phyloP scores from a whole-genome alignment of 1,140 invertebrate genomes.

The Nomia melanderi region DNA sequence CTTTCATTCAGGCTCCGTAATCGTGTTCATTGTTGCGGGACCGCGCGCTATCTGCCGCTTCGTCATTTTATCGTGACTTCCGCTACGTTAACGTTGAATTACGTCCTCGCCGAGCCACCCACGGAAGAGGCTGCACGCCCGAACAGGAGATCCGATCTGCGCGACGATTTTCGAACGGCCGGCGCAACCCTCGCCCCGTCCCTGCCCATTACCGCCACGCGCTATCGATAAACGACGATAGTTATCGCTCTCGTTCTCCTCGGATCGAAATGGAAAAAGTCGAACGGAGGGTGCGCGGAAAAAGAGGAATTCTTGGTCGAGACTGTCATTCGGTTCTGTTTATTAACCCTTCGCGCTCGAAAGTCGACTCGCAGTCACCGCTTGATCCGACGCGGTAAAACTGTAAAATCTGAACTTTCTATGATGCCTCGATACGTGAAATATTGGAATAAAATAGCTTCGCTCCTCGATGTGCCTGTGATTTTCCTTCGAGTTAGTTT shows the following conservation, averaged over 20 bases:
- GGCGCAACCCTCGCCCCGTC: neutral
- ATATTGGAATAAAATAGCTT: no score
- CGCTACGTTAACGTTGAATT: constrained; percentile 62
- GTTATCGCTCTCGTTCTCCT: neutral
- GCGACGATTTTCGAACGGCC: neutral
- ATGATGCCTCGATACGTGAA: no score
- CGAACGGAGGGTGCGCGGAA: no score
- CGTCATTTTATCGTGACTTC: constrained; percentile 59
- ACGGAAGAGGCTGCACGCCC: constrained; percentile 21
- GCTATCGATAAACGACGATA: neutral
- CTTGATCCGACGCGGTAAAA: no score
- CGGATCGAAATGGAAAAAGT: no score
- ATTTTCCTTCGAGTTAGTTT: no score
- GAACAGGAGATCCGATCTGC: constrained; percentile 3
- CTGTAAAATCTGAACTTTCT: no score
- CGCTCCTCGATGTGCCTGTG: no score
- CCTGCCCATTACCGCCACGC: neutral
- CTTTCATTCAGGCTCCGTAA: constrained; percentile 47
- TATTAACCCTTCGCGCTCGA: no score
- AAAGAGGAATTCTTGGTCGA: no score
- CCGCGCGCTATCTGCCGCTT: constrained; percentile 34
- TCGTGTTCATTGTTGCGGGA: constrained; percentile 50
- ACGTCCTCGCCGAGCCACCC: constrained; percentile 46
- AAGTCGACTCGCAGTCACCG: no score
- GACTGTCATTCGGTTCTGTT: no score